Conservation (phyloP, 2,797 vertebrate genomes). For the Aeoliscus strigatus region DNA sequence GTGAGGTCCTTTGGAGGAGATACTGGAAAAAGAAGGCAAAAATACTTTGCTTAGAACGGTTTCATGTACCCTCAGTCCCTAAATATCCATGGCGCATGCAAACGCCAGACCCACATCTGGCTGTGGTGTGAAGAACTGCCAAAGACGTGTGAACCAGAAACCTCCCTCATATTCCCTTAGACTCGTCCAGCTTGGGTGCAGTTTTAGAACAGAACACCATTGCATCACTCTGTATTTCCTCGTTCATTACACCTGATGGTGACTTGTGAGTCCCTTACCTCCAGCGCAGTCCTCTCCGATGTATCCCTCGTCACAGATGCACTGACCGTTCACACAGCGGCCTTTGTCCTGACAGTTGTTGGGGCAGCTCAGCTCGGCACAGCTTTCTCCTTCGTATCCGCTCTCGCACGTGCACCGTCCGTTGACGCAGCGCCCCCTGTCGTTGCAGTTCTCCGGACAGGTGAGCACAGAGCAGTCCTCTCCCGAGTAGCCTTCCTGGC, state of each 20-base stretch:
- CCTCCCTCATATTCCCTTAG: constrained; percentile 23
- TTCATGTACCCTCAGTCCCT: constrained; percentile 20
- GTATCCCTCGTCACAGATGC: constrained; percentile 82
- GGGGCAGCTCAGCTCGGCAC: constrained; percentile 72
- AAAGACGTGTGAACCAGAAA: constrained; percentile 18
- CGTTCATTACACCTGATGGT: constrained; percentile 25
- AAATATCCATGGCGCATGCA: constrained; percentile 23
- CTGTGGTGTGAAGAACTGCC: constrained; percentile 32
- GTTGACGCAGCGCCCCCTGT: constrained; percentile 75
- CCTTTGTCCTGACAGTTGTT: constrained; percentile 75
- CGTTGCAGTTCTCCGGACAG: constrained; percentile 79
- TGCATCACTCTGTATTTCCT: constrained; percentile 32
- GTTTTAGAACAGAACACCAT: constrained; percentile 36
- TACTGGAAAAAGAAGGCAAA: constrained; percentile 68
- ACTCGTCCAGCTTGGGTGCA: constrained; percentile 21
- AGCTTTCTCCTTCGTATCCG: constrained; percentile 78
- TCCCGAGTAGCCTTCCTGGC: constrained; percentile 77
- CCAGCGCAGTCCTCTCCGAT: constrained; percentile 79
- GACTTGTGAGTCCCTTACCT: constrained; percentile 67
- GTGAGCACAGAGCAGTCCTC: constrained; percentile 76
- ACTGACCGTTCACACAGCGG: constrained; percentile 64
- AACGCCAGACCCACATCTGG: constrained; percentile 59
- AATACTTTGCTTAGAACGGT: constrained; percentile 20
- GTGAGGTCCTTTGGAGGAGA: constrained; percentile 86
- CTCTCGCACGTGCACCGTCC: constrained; percentile 82